Percentiles rank a stretch among this genome's conserved stretches.
These are phyloP conservation scores for Orthonychiurus folsomi DNA, from an alignment of 2,888 invertebrate species.

Conservation along the genomic window DNA sequence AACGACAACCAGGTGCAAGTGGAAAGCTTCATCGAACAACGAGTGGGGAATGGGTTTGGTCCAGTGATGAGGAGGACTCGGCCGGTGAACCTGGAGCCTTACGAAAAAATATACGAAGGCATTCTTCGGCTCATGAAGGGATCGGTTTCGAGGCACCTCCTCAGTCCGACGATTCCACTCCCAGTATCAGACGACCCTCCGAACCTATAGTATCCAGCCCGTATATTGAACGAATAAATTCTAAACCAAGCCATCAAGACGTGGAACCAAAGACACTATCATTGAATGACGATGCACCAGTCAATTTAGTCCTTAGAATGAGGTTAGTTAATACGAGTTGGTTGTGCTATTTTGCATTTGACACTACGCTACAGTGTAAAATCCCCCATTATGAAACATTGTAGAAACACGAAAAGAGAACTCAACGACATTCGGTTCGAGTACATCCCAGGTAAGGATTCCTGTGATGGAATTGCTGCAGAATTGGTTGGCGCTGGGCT, in stretches of 20 bases:
- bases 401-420: constrained; percentile 74
- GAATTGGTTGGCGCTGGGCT: constrained; percentile 92
- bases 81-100: constrained; percentile 5
- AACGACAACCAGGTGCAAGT: constrained; percentile 67
- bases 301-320: constrained; percentile 13
- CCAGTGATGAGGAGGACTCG: constrained; percentile 79
- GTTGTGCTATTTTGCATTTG: neutral
- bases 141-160: neutral
- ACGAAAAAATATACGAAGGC: constrained; percentile 10
- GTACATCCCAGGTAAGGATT: constrained; percentile 79
- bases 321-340: constrained; percentile 6
- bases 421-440: constrained; percentile 97
- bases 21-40: constrained; percentile 82
- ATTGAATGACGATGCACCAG: neutral
- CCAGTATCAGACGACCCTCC: constrained; percentile 3
- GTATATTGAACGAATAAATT: no score
- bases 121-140: constrained; percentile 8
- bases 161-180: neutral
- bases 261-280: neutral
- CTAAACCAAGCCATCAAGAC: neutral
- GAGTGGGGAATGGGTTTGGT: constrained; percentile 98
- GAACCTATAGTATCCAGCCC: constrained; percentile 8
- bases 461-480: constrained; percentile 82
- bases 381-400: neutral
- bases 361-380: neutral